A percentile compares a stretch with the other conserved stretches of the same genome.
phyloP scores from a whole-genome alignment of 2,797 vertebrate species.

The Tenualosa thibaudeaui region DNA sequence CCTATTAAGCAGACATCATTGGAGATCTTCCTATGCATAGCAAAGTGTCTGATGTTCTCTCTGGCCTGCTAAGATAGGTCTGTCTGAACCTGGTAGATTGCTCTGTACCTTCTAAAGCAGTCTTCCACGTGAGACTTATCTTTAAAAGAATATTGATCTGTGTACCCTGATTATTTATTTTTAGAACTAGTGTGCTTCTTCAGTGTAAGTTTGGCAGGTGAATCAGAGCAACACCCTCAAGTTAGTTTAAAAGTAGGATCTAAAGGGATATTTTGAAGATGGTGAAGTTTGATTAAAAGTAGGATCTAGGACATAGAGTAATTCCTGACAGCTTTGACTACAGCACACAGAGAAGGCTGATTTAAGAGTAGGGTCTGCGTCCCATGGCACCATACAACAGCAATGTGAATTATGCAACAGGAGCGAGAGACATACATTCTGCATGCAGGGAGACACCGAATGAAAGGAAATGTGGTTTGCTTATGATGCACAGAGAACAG shows the following conservation, averaged over 20 bases:
- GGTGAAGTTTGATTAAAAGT: not conserved
- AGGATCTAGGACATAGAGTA: not conserved
- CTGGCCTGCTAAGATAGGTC: not conserved
- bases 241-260: not conserved
- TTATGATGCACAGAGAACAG: not conserved
- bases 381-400: conserved; percentile 24
- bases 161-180: not conserved
- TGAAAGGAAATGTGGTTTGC: not conserved
- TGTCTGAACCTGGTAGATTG: not conserved
- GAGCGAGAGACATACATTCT: not conserved
- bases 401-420: conserved; percentile 28
- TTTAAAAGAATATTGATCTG: not conserved
- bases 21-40: not conserved
- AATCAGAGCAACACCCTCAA: conserved; percentile 2
- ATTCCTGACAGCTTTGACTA: not conserved
- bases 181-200: not conserved
- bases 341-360: not conserved
- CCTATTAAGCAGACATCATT: too few species aligned
- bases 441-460: not conserved
- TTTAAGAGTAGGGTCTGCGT: conserved; percentile 2
- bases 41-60: not conserved
- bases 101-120: not conserved
- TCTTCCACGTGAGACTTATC: not conserved
- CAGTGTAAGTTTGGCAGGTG: conserved; percentile 1
- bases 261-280: not conserved